Evolutionary conservation across 2,797 vertebrate genomes (phyloP), one percentile per base, ranked within the genome.

Genomic region (Ceryle rudis): DNA sequence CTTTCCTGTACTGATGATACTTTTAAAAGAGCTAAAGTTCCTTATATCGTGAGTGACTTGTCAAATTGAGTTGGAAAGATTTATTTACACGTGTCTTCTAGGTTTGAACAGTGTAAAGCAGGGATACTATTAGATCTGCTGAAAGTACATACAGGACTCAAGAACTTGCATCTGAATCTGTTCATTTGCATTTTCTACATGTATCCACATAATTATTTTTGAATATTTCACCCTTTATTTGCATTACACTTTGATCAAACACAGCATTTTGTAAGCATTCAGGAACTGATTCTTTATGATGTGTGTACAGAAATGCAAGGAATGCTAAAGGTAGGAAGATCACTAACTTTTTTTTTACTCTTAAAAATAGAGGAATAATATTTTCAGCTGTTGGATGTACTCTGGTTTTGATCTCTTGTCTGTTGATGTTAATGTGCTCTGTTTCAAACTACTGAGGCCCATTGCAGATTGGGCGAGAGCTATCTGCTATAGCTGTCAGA

Each of bases 141-240:
- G 57, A 74, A 67, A 57, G 31, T 33, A 35, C 7, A 18, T 26
- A 29, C 5, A 58, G 19, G 15, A n/a, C 64, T 82, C n/a, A 67
- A 62, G 58, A 75, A 67, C 42, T 83, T 57, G 28, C 22, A 13
- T 58, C 35, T 90, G 55, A 69, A 74, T 70, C 22, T 62, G 44
- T 62, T 74, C 0, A 37, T 77, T 84, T 69, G 35, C 29, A 69
- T 65, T 78, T 93, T 89, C 39, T 89, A 67, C 60, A 64, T 35
- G 10, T 71, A 73, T 47, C n/a, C 15, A 11, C 72, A 5, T 37
- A 77, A 47, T 58, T 58, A 47, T 4, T 67, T 88, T 80, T 82
- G 8, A 42, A 39, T 77, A 31, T 94, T 91, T 93, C 21, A 74
- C 25, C 25, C 92, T 85, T 81, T 91, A 70, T 83, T 91, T 70